Evolutionary conservation across 2,888 invertebrate species (phyloP).

Genomic region (Oligia latruncula): DNA sequence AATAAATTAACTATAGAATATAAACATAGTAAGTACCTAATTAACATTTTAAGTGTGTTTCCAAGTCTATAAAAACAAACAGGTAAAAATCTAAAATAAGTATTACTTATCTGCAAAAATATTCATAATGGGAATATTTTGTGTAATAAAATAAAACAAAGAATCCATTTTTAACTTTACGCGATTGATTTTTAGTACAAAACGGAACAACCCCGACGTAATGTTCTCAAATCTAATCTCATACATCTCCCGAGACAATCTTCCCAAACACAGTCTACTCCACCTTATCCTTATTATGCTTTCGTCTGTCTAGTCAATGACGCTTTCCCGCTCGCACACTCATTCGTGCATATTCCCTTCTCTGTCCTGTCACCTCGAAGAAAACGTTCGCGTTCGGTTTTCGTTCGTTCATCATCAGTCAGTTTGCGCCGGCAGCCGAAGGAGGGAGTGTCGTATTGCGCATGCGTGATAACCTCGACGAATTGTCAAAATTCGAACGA

Average conservation of each 20-base stretch:
- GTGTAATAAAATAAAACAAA: not conserved
- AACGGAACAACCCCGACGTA: constrained; percentile 41
- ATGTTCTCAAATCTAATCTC: constrained; percentile 54
- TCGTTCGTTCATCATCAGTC: constrained; percentile 73
- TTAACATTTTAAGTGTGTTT: not conserved
- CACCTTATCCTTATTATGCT: constrained; percentile 57
- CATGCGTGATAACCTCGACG: constrained; percentile 79
- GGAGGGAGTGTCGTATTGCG: constrained; percentile 75
- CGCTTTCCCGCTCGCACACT: constrained; percentile 55
- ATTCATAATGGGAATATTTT: no score
- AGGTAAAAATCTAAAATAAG: not conserved
- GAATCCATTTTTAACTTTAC: constrained; percentile 6
- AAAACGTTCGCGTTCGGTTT: constrained; percentile 62
- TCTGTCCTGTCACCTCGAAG: constrained; percentile 45
- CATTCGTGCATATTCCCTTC: constrained; percentile 49
- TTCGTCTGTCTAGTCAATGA: constrained; percentile 57
- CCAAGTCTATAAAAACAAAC: not conserved
- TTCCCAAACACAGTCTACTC: constrained; percentile 29
- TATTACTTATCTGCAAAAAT: no score
- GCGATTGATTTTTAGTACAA: constrained; percentile 43
- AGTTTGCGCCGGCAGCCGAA: constrained; percentile 80
- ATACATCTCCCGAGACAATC: constrained; percentile 55
- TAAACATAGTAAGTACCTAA: not conserved
- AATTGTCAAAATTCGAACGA: constrained; percentile 81
- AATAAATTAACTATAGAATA: not conserved